Base-by-base conservation (phyloP, 2,888 invertebrate genomes). In the Hemaris fuciformis region DNA sequence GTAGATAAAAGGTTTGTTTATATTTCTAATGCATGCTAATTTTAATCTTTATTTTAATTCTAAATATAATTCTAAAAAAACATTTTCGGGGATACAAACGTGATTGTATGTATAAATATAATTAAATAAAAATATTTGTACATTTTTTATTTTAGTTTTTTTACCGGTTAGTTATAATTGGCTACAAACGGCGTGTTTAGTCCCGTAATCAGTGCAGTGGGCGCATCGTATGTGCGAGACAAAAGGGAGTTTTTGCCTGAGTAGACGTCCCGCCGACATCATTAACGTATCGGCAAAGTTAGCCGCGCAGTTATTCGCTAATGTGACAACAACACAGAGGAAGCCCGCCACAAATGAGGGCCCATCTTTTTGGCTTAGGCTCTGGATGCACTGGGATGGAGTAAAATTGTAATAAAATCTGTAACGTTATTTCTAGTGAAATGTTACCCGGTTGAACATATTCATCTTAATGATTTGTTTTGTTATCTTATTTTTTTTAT, bases 321-420 rank as follows among this genome's bases (percentile, higher is more conserved):
- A 92, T 92, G 91, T 91, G 92, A 92, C 91, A 91, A 90, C 89
- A 88, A 88, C 87, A 84, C 80, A 89, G 89, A 88, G 88, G 83
- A 86, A 88, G 79, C 85, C 88, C 87, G 89, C 89, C 89, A 86
- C 89, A 90, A 89, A 90, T 88, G 87, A 88, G 87, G 81, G 84
- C 81, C 84, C 81, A 86, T 88, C 88, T 87, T 88, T 89, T 88
- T 73, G 85, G 84, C 68, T 83, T 80, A 86, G 76, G 87, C 13
- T 67, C 64, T 66, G 61, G 75, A 60, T 72, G 82, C 80, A 88
- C 79, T 60, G 63, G 66, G 67, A 22, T 13, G 8, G 6, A n/a
- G 0, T 4, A n/a, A 41, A 38, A n/a, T n/a, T n/a, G 2, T 38
- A 13, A 23, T 13, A 18, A 15, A n/a, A n/a, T n/a, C n/a, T n/a